Evolutionary conservation across 1,140 invertebrate species (phyloP), one percentile per base, ranked within the genome.

Genomic region (Drosophila repletoides): DNA sequence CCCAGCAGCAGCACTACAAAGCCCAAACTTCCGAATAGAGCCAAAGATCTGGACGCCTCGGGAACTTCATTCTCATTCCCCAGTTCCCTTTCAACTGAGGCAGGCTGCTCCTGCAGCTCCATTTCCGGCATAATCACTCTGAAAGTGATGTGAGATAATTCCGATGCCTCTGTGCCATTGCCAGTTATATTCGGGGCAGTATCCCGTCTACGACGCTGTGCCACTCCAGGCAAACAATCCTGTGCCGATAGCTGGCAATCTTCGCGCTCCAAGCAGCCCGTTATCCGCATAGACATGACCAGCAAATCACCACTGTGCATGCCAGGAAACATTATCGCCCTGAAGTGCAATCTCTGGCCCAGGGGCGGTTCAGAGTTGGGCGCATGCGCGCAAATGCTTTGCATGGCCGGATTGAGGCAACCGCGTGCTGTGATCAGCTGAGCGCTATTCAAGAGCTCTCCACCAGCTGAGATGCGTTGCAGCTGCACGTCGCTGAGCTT

Each of bases 241-340:
- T 77, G 69, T 0, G 53, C 12, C 14, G 74, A 72, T 1, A 89
- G 36, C 46, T 76, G 72, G 45, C 94, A 95, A 76, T 95, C 94
- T 3, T 87, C 75, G 0, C 91, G 88, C 22, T 94, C 92, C 6
- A 94, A 63, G 51, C 94, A 95, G 2, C 92, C 94, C 0, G 92
- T 91, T 2, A 94, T 91, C 59, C 91, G 91, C 26, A 94, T 92
- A 34, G 92, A 93, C 12, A 95, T 86, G 1, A 93, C 84, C 58
- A 95, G 91, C 29, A 93, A 91, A 58, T 94, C 94, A 1, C 92
- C 93, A 63, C 92, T 92, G 15, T 90, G 90, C 92, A 94, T 94
- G 3, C 93, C 93, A 63, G 94, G 93, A 72, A 95, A 95, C 91
- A 94, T 92, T 51, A 94, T 94, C 0, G 93, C 93, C 38, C 93